Evolutionary conservation across 64 coral and sea anemone genomes (phyloP).

Genomic region (Montipora cactus): DNA sequence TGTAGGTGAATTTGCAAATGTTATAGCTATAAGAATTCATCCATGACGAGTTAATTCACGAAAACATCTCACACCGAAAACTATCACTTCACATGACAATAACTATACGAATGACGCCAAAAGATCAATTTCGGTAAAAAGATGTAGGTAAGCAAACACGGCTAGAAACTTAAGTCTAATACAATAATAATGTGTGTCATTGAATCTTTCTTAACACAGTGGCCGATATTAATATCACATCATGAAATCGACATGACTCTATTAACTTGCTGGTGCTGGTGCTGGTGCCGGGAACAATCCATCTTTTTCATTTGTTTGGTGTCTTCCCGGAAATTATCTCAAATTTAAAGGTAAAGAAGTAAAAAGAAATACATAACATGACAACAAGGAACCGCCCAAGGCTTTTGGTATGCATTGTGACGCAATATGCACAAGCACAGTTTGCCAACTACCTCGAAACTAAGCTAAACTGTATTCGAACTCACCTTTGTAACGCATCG

Average conservation of each 20-base stretch:
- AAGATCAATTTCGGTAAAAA: no score
- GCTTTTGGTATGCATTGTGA: background rate
- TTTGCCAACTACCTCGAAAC: background rate
- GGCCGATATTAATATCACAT: no score
- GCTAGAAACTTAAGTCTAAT: no score
- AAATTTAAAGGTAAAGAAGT: background rate
- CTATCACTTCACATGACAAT: background rate
- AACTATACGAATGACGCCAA: background rate
- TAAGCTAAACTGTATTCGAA: background rate
- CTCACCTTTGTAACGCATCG: constrained; percentile 99
- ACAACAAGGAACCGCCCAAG: background rate
- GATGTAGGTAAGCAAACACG: no score
- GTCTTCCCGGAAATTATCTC: no score
- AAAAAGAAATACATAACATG: background rate
- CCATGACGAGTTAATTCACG: background rate
- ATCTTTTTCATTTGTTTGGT: no score
- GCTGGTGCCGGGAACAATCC: no score
- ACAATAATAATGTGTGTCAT: no score
- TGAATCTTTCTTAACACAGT: no score
- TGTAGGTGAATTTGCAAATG: no score
- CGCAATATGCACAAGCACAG: background rate
- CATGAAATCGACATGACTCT: no score
- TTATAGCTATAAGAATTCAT: background rate
- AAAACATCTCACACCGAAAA: background rate
- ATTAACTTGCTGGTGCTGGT: no score